Evolutionary conservation across 2,888 invertebrate genomes (phyloP), one percentile per base, ranked within the genome.

Genomic region (Heliconius cydno): DNA sequence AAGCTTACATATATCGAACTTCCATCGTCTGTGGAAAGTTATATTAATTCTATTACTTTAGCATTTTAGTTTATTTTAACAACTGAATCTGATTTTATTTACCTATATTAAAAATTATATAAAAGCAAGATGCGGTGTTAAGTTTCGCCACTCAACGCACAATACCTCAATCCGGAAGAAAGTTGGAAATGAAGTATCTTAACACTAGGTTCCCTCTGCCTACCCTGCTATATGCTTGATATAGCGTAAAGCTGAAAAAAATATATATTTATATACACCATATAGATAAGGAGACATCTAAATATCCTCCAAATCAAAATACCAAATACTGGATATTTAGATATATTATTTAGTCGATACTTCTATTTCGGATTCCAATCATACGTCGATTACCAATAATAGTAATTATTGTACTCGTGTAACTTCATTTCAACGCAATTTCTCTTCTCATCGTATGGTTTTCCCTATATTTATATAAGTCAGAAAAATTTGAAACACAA

Each of bases 311-410:
- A 52, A 52, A 52, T 52, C 19, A 52, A 52, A 19, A 52, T 52
- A 52, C 52, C 15, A 46, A 5, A 46, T 46, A 46, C 15, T 46
- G 46, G 4, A 46, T 46, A 46, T 5, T 46, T 46, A 46, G 46
- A 46, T 34, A 34, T 34, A 0, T 52, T 19, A 41, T 12, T 41
- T 41, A 41, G 2, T 12, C 41, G 41, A 12, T 41, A 41, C 3
- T 60, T n/a, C n/a, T 60, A n/a, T n/a, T 60, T 68, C 38, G 3
- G 5, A 38, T 68, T 38, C 67, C 67, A 68, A 68, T 68, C 67
- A 68, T 22, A 38, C 67, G 67, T 68, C 12, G 22, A 68, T 38
- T 68, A 68, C 67, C 22, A 66, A 67, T 68, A 68, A 34, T n/a
- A 22, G 38, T 68, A 2, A 68, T 68, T 12, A 60, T 60, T 34